Evolutionary conservation across 1,140 invertebrate genomes (phyloP).

Genomic region (Panagrolaimus sp.): DNA sequence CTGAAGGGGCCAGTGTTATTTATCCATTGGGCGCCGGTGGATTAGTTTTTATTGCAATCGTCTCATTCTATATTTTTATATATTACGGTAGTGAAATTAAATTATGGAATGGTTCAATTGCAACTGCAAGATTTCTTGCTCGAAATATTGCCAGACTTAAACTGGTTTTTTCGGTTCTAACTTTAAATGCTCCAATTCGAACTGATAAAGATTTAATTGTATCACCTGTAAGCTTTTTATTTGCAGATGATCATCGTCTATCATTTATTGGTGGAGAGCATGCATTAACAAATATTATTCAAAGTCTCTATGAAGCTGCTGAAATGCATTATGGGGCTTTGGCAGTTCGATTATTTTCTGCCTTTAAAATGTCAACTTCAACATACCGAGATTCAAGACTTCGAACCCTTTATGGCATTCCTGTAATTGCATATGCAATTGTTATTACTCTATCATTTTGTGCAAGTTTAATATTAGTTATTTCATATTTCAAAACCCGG

Average conservation of each 20-base stretch:
- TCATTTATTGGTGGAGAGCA: conserved; percentile 83
- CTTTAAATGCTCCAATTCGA: conserved; percentile 79
- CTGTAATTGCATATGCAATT: conserved; percentile 60
- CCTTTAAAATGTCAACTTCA: conserved; percentile 65
- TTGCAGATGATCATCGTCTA: conserved; percentile 82
- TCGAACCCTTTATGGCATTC: conserved; percentile 84
- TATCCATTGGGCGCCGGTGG: conserved; percentile 31
- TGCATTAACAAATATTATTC: conserved; percentile 86
- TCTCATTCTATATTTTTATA: conserved; percentile 43
- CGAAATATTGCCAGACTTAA: conserved; percentile 72
- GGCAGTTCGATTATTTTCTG: conserved; percentile 82
- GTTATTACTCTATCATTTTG: conserved; percentile 30
- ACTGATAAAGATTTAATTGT: conserved; percentile 67
- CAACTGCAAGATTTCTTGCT: conserved; percentile 70
- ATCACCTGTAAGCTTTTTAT: conserved; percentile 79
- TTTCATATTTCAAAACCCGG: conserved; percentile 16
- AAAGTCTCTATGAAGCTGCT: conserved; percentile 80
- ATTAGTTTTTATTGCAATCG: conserved; percentile 28
- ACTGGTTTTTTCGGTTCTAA: conserved; percentile 79
- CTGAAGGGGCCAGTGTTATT: conserved; percentile 14
- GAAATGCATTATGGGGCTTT: conserved; percentile 83
- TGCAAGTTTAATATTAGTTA: conserved; percentile 19
- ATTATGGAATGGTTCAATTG: conserved; percentile 72
- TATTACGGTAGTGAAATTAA: conserved; percentile 51
- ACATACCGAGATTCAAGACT: conserved; percentile 65